phyloP scores from a whole-genome alignment of 2,797 vertebrate genomes.

The Anolis apletophallus region DNA sequence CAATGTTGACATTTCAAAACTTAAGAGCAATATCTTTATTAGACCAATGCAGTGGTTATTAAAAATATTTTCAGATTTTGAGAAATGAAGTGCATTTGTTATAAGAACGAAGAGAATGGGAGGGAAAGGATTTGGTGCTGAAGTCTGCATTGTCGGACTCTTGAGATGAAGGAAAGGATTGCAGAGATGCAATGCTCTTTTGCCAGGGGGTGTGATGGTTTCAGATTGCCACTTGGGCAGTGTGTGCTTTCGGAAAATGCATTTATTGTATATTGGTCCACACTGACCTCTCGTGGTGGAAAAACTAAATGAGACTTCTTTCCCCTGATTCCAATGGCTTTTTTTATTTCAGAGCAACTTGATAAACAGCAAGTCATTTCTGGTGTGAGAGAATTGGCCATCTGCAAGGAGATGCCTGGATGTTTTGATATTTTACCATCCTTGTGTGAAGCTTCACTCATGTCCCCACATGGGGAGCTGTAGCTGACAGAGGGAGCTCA shows the following conservation, averaged over 20 bases:
- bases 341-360: no score
- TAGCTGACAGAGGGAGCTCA: no score
- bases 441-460: no score
- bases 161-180: neutral
- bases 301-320: neutral
- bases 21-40: neutral
- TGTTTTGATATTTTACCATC: no score
- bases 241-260: neutral
- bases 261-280: conserved; percentile 28
- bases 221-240: neutral
- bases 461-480: no score
- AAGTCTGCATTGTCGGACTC: neutral
- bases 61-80: neutral
- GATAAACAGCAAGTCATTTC: no score
- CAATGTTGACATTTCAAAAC: neutral
- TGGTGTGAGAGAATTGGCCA: no score
- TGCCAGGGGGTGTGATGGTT: neutral
- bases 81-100: neutral
- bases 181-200: neutral
- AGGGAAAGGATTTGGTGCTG: neutral
- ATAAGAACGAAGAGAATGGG: neutral
- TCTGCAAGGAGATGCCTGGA: no score
- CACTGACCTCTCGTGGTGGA: conserved; percentile 64
- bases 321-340: neutral
- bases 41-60: neutral